Evolutionary conservation across 2,888 invertebrate genomes (phyloP), one percentile per base, ranked within the genome.

Genomic region (Sussaba pulchella): DNA sequence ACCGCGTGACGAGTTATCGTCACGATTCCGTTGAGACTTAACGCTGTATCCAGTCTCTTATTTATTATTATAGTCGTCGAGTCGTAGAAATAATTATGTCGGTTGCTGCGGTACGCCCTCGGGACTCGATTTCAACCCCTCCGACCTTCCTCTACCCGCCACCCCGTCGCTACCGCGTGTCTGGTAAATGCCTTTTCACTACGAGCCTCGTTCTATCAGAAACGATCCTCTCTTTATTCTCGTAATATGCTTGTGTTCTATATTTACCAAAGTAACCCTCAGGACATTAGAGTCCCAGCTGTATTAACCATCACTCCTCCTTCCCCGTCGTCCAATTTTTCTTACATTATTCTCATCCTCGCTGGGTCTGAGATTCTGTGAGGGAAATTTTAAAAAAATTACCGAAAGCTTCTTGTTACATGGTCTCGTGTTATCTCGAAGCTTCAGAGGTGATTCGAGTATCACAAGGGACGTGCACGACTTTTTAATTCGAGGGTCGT

Each of bases 51-150:
- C 12, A 47, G n/a, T 12, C 2, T n/a, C 78, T 72, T 73, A 74
- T 74, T 79, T 74, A 74, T 74, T 64, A 70, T 59, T 31, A 54
- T 50, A 17, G 24, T 54, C 69, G 63, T 74, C 69, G 78, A 79
- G 64, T 64, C 50, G 52, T 69, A 64, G 64, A 54, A 70, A 74
- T 74, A 64, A 61, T 61, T 41, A 70, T 57, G 74, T 70, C 64
- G 57, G 19, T 54, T 41, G 61, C 36, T 36, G 78, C 59, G 52
- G 39, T 70, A 71, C 70, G 12, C 77, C 67, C 75, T 69, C 64
- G 64, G 72, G 59, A 64, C 67, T 59, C 41, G 47, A 59, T 41
- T 63, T 52, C 24, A n/a, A 9, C 52, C 54, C 73, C 14, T 63
- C 47, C 63, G 63, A 50, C 39, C n/a, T 9, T 41, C 52, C 31